Percentiles rank a stretch among this genome's conserved stretches.
Evolutionary conservation across 2,888 invertebrate genomes (phyloP).

Genomic region (Chloromyia formosa): DNA sequence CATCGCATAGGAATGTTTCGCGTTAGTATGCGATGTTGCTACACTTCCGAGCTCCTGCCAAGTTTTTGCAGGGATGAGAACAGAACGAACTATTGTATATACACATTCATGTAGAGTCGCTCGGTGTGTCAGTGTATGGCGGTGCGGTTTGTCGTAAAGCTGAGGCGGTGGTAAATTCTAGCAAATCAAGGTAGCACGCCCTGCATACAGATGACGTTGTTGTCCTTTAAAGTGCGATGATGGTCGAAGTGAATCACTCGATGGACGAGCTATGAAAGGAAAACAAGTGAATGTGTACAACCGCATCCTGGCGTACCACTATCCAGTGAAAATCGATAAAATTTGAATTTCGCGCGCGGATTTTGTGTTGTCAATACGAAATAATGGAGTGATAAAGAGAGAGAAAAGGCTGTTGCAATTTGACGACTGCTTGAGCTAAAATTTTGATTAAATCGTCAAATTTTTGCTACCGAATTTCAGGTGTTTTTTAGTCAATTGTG

Average conservation of each 20-base stretch:
- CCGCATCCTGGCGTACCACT: conserved; percentile 18
- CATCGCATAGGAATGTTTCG: too few relatives aligned
- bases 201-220: conserved; percentile 49
- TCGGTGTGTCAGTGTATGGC: too few relatives aligned
- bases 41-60: not conserved
- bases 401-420: too few relatives aligned
- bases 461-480: too few relatives aligned
- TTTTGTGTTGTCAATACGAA: too few relatives aligned
- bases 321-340: conserved; percentile 46
- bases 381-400: too few relatives aligned
- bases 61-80: too few relatives aligned
- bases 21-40: not conserved
- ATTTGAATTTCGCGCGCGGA: conserved; percentile 49
- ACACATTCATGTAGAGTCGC: not conserved
- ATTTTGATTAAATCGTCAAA: too few relatives aligned
- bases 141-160: conserved; percentile 12
- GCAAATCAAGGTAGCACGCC: conserved; percentile 45
- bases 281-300: conserved; percentile 39
- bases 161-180: conserved; percentile 45
- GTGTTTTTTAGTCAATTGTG: too few relatives aligned
- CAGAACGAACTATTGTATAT: too few relatives aligned
- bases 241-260: not conserved
- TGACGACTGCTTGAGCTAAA: too few relatives aligned
- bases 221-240: conserved; percentile 43
- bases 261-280: not conserved